Base-by-base conservation (phyloP, 2,797 vertebrate genomes). In the Halcyon chelicuti region DNA sequence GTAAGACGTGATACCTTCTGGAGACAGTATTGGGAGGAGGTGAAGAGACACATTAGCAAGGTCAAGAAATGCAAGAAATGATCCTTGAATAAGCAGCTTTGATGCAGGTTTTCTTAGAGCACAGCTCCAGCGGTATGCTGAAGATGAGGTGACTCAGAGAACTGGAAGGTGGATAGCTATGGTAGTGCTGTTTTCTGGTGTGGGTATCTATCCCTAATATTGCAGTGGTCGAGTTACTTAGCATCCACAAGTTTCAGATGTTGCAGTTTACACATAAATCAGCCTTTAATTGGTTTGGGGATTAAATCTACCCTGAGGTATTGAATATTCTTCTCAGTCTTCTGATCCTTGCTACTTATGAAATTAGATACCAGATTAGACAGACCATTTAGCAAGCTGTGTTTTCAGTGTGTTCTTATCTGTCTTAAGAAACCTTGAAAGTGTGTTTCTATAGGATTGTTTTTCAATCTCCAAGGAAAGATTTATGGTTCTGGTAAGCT, bases 261-360 rank as follows among this genome's bases (percentile, higher is more conserved):
- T 74, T 94, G 61, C 68, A 62, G 78, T 72, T 93, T 78, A 96
- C 78, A 72, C 73, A 86, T 86, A 86, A 88, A 77, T 92, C 62
- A 92, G 82, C 73, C 65, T 75, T 71, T 95, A 94, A 95, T 79
- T 95, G 85, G 81, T 90, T 94, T 87, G 13, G 94, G 91, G 88
- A 95, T 90, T 93, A 90, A 73, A 75, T 86, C 58, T 88, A 15
- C 89, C 78, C 88, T 81, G 77, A 90, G 80, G 79, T 93, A 77
- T 14, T 90, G 79, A 84, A 83, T 93, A 78, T 95, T 94, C 78
- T 82, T 88, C 79, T 81, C 83, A 72, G 40, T 63, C 19, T 93
- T 77, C 75, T 82, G 77, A 86, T 92, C 83, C 61, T 88, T 90
- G 83, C 67, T 92, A 10, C 33, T 86, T 86, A 93, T 9, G 72